These are phyloP conservation scores for Adelosebastes latens DNA, from an alignment of 2,797 vertebrate species.

Conservation along the genomic window DNA sequence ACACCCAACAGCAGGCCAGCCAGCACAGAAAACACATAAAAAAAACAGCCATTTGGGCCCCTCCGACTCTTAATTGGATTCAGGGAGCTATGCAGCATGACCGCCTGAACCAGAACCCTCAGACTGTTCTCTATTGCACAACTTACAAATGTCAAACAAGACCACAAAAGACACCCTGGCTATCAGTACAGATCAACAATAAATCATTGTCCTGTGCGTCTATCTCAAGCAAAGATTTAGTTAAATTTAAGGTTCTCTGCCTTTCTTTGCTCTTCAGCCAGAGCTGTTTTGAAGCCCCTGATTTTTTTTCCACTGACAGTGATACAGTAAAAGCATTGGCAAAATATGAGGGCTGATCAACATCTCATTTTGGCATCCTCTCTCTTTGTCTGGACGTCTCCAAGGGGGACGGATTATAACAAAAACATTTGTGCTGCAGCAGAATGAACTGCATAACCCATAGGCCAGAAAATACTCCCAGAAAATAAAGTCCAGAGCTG, in stretches of 20 bases:
- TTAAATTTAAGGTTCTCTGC: constrained; percentile 31
- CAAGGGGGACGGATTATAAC: constrained; percentile 51
- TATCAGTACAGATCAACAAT: constrained; percentile 55
- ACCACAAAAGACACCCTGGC: constrained; percentile 67
- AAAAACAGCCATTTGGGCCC: constrained; percentile 79
- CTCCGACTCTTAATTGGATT: constrained; percentile 82
- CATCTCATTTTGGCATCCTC: constrained; percentile 65
- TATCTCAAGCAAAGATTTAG: constrained; percentile 41
- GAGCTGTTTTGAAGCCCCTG: constrained; percentile 44
- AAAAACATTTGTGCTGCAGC: constrained; percentile 70
- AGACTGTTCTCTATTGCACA: constrained; percentile 75
- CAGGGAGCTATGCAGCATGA: constrained; percentile 81
- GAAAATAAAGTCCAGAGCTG: constrained; percentile 46
- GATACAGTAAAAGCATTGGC: constrained; percentile 57
- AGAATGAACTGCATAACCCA: constrained; percentile 46
- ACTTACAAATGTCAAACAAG: constrained; percentile 77
- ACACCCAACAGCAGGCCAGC: constrained; percentile 75
- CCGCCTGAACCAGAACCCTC: constrained; percentile 72
- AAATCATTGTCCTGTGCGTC: constrained; percentile 31
- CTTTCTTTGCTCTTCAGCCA: constrained; percentile 54
- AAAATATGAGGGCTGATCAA: constrained; percentile 68
- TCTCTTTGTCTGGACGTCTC: constrained; percentile 62
- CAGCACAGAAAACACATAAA: constrained; percentile 72
- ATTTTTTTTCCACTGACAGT: constrained; percentile 63
- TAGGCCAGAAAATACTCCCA: constrained; percentile 35